These are phyloP conservation scores for Oscheius sp. DNA, from an alignment of 2,888 invertebrate species.

Conservation along the genomic window DNA sequence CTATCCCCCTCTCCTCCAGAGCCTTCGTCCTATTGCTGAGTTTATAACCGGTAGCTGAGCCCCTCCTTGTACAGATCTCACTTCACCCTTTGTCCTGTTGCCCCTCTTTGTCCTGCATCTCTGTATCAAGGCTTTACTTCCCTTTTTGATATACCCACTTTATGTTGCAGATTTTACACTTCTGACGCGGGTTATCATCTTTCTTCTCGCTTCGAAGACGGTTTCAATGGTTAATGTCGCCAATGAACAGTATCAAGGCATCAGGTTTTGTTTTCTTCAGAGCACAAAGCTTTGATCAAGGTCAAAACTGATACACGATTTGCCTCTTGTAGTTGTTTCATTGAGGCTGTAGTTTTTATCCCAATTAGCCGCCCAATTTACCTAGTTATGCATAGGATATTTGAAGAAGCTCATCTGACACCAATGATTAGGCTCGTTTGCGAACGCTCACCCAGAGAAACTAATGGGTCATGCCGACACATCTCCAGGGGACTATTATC, in stretches of 20 bases:
- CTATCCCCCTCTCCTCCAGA: neutral
- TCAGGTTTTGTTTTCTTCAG: neutral
- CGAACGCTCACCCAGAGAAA: neutral
- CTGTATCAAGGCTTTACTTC: constrained; percentile 10
- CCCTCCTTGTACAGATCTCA: constrained; percentile 13
- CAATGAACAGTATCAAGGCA: neutral
- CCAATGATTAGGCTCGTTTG: constrained; percentile 12
- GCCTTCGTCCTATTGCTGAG: constrained; percentile 2
- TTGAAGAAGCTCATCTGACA: neutral
- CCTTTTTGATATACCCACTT: neutral
- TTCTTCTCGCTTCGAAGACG: constrained; percentile 29
- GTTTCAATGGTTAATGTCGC: neutral
- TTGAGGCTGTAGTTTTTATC: no score
- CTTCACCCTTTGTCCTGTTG: neutral
- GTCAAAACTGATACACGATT: neutral
- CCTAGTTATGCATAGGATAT: no score
- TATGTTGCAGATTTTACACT: constrained; percentile 14
- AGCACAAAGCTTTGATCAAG: neutral
- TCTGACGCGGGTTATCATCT: constrained; percentile 23
- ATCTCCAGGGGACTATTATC: neutral
- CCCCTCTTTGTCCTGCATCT: neutral
- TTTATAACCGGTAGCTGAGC: constrained; percentile 11
- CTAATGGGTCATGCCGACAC: neutral
- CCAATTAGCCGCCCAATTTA: no score
- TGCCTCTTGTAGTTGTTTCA: no score